These are phyloP conservation scores for Paramuricea clavata DNA, from an alignment of 92 coral and sea anemone genomes.

Conservation along the genomic window DNA sequence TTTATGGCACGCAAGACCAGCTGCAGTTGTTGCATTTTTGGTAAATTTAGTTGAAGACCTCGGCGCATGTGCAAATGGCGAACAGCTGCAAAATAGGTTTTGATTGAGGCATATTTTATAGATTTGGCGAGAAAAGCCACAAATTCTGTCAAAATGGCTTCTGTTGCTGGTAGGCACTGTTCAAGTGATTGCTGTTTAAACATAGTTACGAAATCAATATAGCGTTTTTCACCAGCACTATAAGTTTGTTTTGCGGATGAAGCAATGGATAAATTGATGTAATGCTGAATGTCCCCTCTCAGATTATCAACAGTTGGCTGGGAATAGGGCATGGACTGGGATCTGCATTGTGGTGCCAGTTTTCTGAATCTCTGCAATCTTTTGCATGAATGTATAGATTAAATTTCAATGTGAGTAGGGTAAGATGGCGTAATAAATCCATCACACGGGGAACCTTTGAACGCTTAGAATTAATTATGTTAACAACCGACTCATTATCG, in stretches of 20 bases:
- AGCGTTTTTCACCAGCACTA: slow-evolving; percentile 62
- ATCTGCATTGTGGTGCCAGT: slow-evolving; percentile 31
- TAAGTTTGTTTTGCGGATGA: slow-evolving; percentile 61
- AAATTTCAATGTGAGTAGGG: slow-evolving; percentile 48
- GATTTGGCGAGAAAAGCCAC: slow-evolving; percentile 54
- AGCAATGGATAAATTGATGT: slow-evolving; percentile 54
- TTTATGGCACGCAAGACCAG: slow-evolving; percentile 63
- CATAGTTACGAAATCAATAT: slow-evolving; percentile 33
- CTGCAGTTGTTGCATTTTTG: slow-evolving; percentile 61
- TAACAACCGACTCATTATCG: slow-evolving; percentile 67
- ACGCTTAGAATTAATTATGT: slow-evolving; percentile 64
- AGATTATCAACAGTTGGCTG: slow-evolving; percentile 39
- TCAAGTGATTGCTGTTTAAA: neutral
- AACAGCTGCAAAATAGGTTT: slow-evolving; percentile 63
- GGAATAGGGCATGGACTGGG: slow-evolving; percentile 28
- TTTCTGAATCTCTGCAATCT: slow-evolving; percentile 69
- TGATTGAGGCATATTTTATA: slow-evolving; percentile 64
- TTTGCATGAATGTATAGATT: slow-evolving; percentile 59
- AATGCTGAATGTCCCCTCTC: slow-evolving; percentile 45
- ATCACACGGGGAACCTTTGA: slow-evolving; percentile 69
- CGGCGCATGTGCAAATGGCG: slow-evolving; percentile 59
- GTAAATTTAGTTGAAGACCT: slow-evolving; percentile 59
- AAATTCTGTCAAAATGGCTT: slow-evolving; percentile 54
- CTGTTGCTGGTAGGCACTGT: slow-evolving; percentile 55
- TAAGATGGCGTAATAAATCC: slow-evolving; percentile 60